These are phyloP conservation scores for Zaprionus lachaisei DNA, from an alignment of 1,140 invertebrate genomes.

Conservation along the genomic window DNA sequence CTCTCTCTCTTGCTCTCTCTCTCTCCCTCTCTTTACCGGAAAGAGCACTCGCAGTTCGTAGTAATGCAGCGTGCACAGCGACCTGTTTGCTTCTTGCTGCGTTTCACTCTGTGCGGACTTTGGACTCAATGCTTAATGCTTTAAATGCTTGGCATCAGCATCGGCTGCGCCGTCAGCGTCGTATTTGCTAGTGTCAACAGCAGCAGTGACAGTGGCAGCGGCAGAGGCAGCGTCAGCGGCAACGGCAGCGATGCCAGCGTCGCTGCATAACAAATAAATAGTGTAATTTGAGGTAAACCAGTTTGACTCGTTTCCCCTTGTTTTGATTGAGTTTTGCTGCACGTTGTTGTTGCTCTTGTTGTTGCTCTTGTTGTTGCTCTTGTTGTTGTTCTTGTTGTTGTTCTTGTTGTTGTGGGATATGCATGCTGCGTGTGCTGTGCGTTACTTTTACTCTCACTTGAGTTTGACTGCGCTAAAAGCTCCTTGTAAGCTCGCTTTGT, in stretches of 20 bases:
- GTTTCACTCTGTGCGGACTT: constrained; percentile 32
- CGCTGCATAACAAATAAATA: constrained; percentile 26
- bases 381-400: too few species aligned
- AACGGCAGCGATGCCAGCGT: background rate
- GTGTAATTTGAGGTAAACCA: constrained; percentile 31
- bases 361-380: constrained; percentile 11
- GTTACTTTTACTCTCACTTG: constrained; percentile 20
- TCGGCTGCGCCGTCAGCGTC: background rate
- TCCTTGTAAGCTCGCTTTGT: too few species aligned
- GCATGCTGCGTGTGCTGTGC: constrained; percentile 4
- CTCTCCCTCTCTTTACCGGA: background rate
- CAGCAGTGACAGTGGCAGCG: background rate
- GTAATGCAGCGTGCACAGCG: constrained; percentile 15
- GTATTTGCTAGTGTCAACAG: constrained; percentile 24
- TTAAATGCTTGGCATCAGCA: constrained; percentile 2
- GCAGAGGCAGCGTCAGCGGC: background rate
- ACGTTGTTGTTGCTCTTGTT: constrained; percentile 4
- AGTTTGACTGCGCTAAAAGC: background rate
- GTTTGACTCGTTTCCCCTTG: constrained; percentile 23
- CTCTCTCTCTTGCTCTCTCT: background rate
- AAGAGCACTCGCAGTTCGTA: constrained; percentile 33
- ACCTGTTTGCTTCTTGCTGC: constrained; percentile 45
- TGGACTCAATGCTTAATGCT: constrained; percentile 31
- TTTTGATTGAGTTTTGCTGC: constrained; percentile 1
- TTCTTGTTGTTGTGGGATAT: background rate